These are phyloP conservation scores for Himalopsyche kuldschensis DNA, from an alignment of 2,888 invertebrate genomes.

Conservation along the genomic window DNA sequence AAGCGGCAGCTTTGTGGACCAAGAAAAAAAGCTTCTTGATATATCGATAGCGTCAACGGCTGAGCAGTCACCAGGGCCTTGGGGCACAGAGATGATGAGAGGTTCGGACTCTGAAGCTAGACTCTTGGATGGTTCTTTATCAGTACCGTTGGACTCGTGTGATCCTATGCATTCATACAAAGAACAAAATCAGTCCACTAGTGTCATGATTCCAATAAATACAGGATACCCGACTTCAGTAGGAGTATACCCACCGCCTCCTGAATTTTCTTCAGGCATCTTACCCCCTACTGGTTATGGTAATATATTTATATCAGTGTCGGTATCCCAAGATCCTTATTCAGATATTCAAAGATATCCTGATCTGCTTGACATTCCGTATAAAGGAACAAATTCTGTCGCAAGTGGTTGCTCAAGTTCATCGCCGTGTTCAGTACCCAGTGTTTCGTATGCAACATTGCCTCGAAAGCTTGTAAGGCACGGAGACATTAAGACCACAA, in stretches of 20 bases:
- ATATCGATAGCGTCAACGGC: constrained; percentile 72
- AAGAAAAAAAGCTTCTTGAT: constrained; percentile 73
- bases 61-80: constrained; percentile 55
- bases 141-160: constrained; percentile 43
- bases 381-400: constrained; percentile 50
- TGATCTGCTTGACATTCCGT: constrained; percentile 70
- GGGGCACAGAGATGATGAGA: constrained; percentile 58
- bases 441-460: constrained; percentile 53
- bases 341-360: constrained; percentile 67
- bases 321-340: constrained; percentile 68
- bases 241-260: constrained; percentile 58
- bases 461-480: constrained; percentile 52
- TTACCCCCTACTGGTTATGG: constrained; percentile 62
- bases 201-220: constrained; percentile 51
- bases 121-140: constrained; percentile 46
- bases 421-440: constrained; percentile 42
- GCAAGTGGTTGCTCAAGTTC: constrained; percentile 24
- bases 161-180: constrained; percentile 43
- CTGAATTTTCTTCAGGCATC: constrained; percentile 61
- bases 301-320: constrained; percentile 74
- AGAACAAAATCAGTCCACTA: constrained; percentile 42
- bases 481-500: background rate
- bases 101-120: constrained; percentile 57
- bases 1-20: constrained; percentile 73
- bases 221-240: constrained; percentile 41